Percentiles rank a stretch among this genome's conserved stretches.
Evolutionary conservation across 2,113 vertebrate species (phyloP).

Genomic region (Crotophaga sulcirostris): DNA sequence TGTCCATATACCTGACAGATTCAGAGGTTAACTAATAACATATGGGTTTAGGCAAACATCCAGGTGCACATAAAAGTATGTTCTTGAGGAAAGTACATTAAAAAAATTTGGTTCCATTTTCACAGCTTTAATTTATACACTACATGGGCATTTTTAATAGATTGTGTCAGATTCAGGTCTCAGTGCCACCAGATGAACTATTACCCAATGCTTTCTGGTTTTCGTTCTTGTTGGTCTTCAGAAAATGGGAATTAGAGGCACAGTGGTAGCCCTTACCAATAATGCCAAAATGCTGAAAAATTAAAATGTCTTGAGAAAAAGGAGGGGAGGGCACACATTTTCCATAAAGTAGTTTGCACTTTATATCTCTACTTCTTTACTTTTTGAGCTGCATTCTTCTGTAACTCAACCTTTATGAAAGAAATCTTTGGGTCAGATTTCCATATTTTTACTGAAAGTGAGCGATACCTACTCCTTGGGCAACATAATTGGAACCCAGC

Average conservation of each 20-base stretch:
- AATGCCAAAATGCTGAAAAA: not conserved
- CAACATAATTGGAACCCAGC: not conserved
- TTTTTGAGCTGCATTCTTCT: fast-evolving
- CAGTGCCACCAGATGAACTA: not conserved
- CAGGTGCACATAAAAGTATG: slow-evolving; percentile 36
- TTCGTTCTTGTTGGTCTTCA: not conserved
- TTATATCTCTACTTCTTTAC: not conserved
- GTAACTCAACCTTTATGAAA: not conserved
- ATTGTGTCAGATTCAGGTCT: slow-evolving; percentile 20
- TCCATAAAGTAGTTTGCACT: not conserved
- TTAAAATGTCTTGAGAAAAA: not conserved
- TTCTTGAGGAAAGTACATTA: slow-evolving; percentile 42
- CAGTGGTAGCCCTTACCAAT: not conserved
- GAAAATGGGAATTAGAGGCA: not conserved
- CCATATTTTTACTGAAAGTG: not conserved
- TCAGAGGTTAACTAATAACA: slow-evolving; percentile 59
- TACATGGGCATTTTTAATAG: slow-evolving; percentile 43
- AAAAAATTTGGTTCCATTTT: slow-evolving; percentile 53
- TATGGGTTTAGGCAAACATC: slow-evolving; percentile 16
- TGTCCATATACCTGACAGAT: slow-evolving; percentile 56
- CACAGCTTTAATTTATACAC: slow-evolving; percentile 61
- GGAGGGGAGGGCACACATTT: not conserved
- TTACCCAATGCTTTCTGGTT: not conserved
- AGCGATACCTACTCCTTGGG: not conserved
- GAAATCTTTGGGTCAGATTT: not conserved